Evolutionary conservation across 2,888 invertebrate genomes (phyloP), one percentile per base, ranked within the genome.

Genomic region (Aproaerema taeniolella): DNA sequence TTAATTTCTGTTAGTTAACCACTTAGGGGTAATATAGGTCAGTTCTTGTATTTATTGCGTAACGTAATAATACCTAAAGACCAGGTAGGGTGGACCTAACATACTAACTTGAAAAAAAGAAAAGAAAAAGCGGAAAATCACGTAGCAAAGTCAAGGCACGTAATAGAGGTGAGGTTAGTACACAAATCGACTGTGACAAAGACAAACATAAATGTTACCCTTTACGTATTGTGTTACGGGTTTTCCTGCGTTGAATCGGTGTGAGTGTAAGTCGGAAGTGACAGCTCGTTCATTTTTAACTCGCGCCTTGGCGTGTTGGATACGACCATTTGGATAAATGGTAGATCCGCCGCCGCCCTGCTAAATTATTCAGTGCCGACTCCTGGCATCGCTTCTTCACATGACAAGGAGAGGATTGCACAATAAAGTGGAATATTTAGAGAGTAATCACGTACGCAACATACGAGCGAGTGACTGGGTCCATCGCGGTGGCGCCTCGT

Each of bases 321-420:
- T 68, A 66, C 71, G 72, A 76, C 78, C 77, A 81, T 83, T 81
- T 79, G 73, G 75, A 80, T 80, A 82, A 82, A 83, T 81, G 78
- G 75, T 75, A 67, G 66, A 74, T 73, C 70, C 71, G 59, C 61
- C 64, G 71, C 61, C 78, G 61, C 56, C 73, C 60, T 49, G 51
- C 67, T 85, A 73, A 79, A 83, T 81, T 74, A 85, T 83, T 83
- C 78, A 82, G 54, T 49, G 51, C 53, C 49, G 58, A 53, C 64
- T 68, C 57, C 65, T 68, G 57, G 66, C 69, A 69, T 68, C 65
- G 64, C 66, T 72, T 73, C 71, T 74, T 73, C 65, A 59, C 68
- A 64, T 72, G 78, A 76, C 78, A 74, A 73, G 70, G 66, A 76
- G 65, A 70, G 70, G 66, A 78, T 73, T 79, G 78, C 60, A 71